Percentiles rank a stretch among this genome's conserved stretches.
Conservation (phyloP, 2,797 vertebrate species). For the Tauraco hartlaubi region DNA sequence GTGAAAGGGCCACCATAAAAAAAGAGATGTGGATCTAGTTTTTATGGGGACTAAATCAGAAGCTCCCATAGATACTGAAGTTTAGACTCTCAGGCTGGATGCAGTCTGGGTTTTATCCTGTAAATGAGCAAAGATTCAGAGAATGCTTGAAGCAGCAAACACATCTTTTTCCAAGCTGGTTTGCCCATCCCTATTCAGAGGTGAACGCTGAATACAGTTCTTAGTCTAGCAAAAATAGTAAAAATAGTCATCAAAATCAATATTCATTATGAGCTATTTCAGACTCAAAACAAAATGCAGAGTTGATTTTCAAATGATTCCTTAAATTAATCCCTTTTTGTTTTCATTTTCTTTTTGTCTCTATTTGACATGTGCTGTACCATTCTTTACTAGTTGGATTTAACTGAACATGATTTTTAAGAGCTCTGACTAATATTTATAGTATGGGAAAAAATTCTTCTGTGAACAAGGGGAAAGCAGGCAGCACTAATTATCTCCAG, state of each 20-base stretch:
- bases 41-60: neutral
- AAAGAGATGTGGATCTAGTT: neutral
- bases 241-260: neutral
- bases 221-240: neutral
- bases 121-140: neutral
- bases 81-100: neutral
- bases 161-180: neutral
- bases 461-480: conserved; percentile 13
- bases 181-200: neutral
- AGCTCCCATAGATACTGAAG: neutral
- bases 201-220: neutral
- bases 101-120: neutral
- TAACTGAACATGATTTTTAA: conserved; percentile 13
- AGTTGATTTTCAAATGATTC: conserved; percentile 1
- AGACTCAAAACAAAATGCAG: neutral
- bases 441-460: neutral
- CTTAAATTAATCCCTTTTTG: conserved; percentile 2
- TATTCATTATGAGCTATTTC: neutral
- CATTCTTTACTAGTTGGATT: conserved; percentile 16
- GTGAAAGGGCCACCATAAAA: neutral
- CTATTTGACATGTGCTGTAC: neutral
- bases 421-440: conserved; percentile 41
- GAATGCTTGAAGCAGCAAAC: neutral
- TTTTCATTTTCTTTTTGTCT: conserved; percentile 37
- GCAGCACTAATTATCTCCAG: conserved; percentile 18